A percentile compares a stretch with the other conserved stretches of the same genome.
These are phyloP conservation scores for Eupithecia exiguata DNA, from an alignment of 2,888 invertebrate species.

Conservation along the genomic window DNA sequence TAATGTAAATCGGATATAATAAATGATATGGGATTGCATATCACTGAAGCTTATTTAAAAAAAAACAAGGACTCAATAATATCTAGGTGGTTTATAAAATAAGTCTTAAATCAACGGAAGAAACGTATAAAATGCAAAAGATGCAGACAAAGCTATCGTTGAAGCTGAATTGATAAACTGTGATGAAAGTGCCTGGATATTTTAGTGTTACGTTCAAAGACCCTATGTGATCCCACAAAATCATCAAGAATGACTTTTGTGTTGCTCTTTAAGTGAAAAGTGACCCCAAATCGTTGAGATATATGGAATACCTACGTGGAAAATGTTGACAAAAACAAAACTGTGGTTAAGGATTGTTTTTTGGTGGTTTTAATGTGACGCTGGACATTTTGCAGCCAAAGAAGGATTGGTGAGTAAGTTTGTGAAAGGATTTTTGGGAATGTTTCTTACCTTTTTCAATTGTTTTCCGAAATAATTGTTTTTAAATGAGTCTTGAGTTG, in stretches of 20 bases:
- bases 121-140: background rate
- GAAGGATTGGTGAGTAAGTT: background rate
- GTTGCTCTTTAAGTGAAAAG: background rate
- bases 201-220: background rate
- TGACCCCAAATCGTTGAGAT: background rate
- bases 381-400: conserved; percentile 13
- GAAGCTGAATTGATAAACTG: background rate
- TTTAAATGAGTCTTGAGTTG: background rate
- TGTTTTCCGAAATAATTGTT: background rate
- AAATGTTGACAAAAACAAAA: background rate
- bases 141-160: background rate
- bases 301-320: background rate
- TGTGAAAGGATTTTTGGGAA: background rate
- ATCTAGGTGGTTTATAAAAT: background rate
- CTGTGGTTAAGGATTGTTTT: background rate
- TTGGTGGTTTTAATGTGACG: background rate
- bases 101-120: background rate
- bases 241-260: background rate
- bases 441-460: background rate
- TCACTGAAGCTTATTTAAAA: background rate
- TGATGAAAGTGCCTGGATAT: conserved; percentile 8
- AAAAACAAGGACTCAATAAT: background rate
- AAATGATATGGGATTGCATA: background rate
- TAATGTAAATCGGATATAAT: background rate
- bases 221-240: background rate